These are phyloP conservation scores for Lypha dubia DNA, from an alignment of 2,888 invertebrate species.

Conservation along the genomic window DNA sequence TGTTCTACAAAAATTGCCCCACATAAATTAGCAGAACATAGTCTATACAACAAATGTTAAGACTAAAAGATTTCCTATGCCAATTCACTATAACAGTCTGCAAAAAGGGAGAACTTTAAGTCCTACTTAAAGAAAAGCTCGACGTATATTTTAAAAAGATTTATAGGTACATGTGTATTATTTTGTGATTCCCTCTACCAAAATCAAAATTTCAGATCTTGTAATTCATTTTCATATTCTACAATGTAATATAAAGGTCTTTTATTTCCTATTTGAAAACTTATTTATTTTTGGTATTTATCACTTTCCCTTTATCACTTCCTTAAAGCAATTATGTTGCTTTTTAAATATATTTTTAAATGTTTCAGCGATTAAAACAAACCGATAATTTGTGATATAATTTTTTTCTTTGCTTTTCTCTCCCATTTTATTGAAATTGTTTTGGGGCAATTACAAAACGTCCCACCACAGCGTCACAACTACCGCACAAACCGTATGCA, in stretches of 20 bases:
- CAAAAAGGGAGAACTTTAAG: too few species aligned
- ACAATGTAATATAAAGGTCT: background rate
- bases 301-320: slow-evolving; percentile 47
- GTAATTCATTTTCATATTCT: too few species aligned
- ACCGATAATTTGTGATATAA: slow-evolving; percentile 52
- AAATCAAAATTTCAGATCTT: too few species aligned
- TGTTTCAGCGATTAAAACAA: slow-evolving; percentile 32
- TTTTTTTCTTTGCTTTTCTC: background rate
- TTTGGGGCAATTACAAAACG: slow-evolving; percentile 30
- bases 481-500: slow-evolving; percentile 6
- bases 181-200: too few species aligned
- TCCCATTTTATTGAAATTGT: background rate
- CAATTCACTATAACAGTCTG: too few species aligned
- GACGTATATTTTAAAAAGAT: too few species aligned
- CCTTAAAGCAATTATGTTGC: slow-evolving; percentile 61
- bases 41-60: too few species aligned
- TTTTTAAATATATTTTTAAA: slow-evolving; percentile 52
- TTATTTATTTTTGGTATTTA: slow-evolving; percentile 40
- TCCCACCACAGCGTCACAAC: slow-evolving; percentile 26
- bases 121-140: too few species aligned
- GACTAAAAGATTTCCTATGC: too few species aligned
- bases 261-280: background rate
- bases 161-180: too few species aligned
- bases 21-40: too few species aligned
- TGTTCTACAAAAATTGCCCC: too few species aligned